These are phyloP conservation scores for Thalassophryne amazonica DNA, from an alignment of 2,797 vertebrate genomes.

Conservation along the genomic window DNA sequence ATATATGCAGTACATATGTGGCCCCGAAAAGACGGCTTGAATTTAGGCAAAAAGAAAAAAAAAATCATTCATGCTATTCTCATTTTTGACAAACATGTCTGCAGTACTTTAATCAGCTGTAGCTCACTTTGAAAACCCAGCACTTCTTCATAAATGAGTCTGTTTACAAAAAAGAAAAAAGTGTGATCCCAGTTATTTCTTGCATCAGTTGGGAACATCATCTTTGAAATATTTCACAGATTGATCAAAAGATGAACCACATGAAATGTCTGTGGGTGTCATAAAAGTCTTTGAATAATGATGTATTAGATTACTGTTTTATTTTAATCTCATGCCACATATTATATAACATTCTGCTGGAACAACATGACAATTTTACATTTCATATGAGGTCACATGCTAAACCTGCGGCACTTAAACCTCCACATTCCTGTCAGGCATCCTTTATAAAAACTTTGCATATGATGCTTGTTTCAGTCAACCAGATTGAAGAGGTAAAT, in stretches of 20 bases:
- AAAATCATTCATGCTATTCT: slow-evolving; percentile 18
- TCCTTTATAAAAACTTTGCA: slow-evolving; percentile 7
- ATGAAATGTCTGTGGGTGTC: slow-evolving; percentile 26
- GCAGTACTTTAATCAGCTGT: slow-evolving; percentile 28
- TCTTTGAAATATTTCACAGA: slow-evolving; percentile 30
- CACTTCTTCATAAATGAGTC: slow-evolving; percentile 45
- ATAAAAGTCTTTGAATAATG: slow-evolving; percentile 23
- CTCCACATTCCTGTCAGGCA: slow-evolving; percentile 2
- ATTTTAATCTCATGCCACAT: slow-evolving; percentile 31
- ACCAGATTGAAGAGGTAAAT: slow-evolving; percentile 35
- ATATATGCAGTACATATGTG: too few species aligned
- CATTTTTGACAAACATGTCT: too few species aligned
- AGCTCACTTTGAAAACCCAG: slow-evolving; percentile 20
- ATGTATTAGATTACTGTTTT: slow-evolving; percentile 48
- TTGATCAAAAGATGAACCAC: slow-evolving; percentile 36
- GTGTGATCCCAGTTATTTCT: slow-evolving; percentile 38
- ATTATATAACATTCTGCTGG: slow-evolving; percentile 18
- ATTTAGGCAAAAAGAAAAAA: slow-evolving; percentile 9
- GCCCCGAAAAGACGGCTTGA: too few species aligned
- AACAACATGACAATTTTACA: too few species aligned
- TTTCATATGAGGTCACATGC: too few species aligned
- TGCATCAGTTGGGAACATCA: slow-evolving; percentile 37
- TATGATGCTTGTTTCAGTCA: slow-evolving; percentile 4
- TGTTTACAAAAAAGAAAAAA: slow-evolving; percentile 24
- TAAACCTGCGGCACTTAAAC: neutral